Percentiles rank a stretch among this genome's conserved stretches.
Conservation (phyloP, 2,888 invertebrate species). For the Melanostoma mellinum region DNA sequence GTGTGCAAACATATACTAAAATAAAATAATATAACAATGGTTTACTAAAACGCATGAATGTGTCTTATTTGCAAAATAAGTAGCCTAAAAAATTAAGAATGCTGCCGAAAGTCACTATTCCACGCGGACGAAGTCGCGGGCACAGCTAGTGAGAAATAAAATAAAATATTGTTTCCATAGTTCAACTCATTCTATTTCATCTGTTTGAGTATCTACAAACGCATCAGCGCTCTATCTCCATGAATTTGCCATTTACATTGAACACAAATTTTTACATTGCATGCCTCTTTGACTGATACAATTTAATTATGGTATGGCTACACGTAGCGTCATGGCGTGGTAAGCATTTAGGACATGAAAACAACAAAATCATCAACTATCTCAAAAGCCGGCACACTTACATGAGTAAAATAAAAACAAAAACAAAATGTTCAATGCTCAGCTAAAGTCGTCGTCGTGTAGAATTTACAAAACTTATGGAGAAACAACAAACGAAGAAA, state of each 20-base stretch:
- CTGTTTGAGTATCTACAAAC: no score
- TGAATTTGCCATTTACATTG: slow-evolving; percentile 32
- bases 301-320: slow-evolving; percentile 53
- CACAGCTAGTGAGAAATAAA: no score
- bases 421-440: slow-evolving; percentile 24
- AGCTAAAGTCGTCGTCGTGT: slow-evolving; percentile 25
- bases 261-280: slow-evolving; percentile 43
- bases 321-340: slow-evolving; percentile 50
- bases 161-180: no score
- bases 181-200: no score
- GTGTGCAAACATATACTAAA: no score
- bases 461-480: slow-evolving; percentile 27
- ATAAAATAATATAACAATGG: no score
- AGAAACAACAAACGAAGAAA: slow-evolving; percentile 15
- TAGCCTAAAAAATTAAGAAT: no score
- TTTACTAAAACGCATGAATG: no score
- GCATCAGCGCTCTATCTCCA: slow-evolving; percentile 14
- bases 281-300: slow-evolving; percentile 53
- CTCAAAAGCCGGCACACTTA: slow-evolving; percentile 20
- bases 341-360: slow-evolving; percentile 66
- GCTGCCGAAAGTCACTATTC: no score
- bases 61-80: no score
- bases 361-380: slow-evolving; percentile 44
- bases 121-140: no score
- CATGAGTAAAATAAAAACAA: slow-evolving; percentile 4